Evolutionary conservation across 2,888 invertebrate species (phyloP).

Genomic region (Drosophila recens): DNA sequence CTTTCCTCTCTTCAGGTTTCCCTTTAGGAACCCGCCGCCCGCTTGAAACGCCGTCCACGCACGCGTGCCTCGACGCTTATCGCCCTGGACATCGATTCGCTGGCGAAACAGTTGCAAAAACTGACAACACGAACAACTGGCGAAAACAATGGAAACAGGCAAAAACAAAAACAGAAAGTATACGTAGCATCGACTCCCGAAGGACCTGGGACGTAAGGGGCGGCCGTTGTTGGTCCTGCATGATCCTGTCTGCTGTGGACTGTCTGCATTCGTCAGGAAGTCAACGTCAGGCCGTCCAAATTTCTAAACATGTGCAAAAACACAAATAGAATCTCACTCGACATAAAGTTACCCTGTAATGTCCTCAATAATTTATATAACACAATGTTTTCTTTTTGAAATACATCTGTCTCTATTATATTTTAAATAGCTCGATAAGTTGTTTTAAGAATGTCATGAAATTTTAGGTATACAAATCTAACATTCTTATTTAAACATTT

Average conservation of each 20-base stretch:
- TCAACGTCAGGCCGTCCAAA: constrained; percentile 62
- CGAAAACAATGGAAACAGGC: constrained; percentile 14
- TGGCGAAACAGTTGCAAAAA: constrained; percentile 72
- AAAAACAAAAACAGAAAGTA: too few species aligned
- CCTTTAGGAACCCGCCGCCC: constrained; percentile 28
- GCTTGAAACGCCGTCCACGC: constrained; percentile 58
- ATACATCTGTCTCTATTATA: too few species aligned
- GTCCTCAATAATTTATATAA: not conserved
- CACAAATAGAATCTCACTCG: not conserved
- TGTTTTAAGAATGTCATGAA: too few species aligned
- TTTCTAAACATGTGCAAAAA: constrained; percentile 71
- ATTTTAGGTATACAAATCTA: too few species aligned
- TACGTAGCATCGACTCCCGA: not conserved
- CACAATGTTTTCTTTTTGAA: too few species aligned
- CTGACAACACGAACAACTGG: constrained; percentile 27
- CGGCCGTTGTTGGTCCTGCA: constrained; percentile 40
- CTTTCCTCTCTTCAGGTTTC: not conserved
- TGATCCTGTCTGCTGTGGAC: constrained; percentile 36
- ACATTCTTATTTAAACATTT: too few species aligned
- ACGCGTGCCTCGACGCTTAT: constrained; percentile 63
- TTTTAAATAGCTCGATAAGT: too few species aligned
- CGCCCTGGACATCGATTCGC: constrained; percentile 20
- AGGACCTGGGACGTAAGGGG: constrained; percentile 2
- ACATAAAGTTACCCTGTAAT: constrained; percentile 13
- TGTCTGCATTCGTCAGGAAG: constrained; percentile 60